phyloP scores from a whole-genome alignment of 2,113 vertebrate genomes.

The Cheirogaleus medius region DNA sequence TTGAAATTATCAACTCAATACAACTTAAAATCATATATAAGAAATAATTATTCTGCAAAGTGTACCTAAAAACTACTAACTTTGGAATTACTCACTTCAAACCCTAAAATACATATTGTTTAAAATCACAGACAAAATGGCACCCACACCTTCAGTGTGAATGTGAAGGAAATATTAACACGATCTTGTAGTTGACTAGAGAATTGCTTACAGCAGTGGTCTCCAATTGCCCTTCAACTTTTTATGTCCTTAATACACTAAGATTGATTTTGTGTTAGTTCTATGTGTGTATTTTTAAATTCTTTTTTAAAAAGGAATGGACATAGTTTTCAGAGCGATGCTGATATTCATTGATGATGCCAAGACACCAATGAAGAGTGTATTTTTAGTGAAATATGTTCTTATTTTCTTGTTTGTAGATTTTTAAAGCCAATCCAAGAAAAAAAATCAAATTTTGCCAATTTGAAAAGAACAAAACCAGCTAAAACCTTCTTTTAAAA shows the following conservation, averaged over 20 bases:
- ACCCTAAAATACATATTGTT: not conserved
- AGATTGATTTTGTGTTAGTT: not conserved
- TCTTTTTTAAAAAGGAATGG: not conserved
- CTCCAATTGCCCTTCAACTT: not conserved
- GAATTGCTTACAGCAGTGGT: not conserved
- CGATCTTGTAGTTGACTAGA: not conserved
- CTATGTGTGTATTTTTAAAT: not conserved
- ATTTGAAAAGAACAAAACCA: conserved; percentile 77
- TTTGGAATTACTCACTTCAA: not conserved
- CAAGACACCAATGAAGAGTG: conserved; percentile 34
- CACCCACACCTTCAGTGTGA: not conserved
- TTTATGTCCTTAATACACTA: not conserved
- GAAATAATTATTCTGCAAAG: not conserved
- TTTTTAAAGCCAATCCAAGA: conserved; percentile 71
- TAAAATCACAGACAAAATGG: not conserved
- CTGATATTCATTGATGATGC: conserved; percentile 42
- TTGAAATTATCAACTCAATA: not conserved
- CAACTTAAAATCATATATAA: not conserved
- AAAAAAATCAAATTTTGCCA: conserved; percentile 69
- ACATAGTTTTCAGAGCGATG: conserved; percentile 49
- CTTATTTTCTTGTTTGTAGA: conserved; percentile 71
- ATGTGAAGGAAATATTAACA: not conserved
- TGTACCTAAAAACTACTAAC: not conserved
- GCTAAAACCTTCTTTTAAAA: conserved; percentile 71
- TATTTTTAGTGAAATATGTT: conserved; percentile 60